Evolutionary conservation across 2,113 vertebrate genomes (phyloP).

Genomic region (Hiodon tergisus): DNA sequence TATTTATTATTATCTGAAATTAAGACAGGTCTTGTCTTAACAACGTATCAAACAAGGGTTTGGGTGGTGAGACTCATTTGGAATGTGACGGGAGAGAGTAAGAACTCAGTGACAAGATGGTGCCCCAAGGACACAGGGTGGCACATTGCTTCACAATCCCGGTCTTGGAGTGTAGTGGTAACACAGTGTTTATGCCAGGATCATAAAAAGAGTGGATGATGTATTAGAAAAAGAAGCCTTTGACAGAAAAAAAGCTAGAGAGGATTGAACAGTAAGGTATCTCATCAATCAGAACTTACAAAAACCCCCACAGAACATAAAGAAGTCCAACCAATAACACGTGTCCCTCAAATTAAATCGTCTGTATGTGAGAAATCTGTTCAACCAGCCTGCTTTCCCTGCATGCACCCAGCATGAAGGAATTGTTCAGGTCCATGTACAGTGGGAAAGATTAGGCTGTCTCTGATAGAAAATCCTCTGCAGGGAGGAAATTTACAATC

Average conservation of each 20-base stretch:
- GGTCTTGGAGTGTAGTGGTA: background rate
- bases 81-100: no score
- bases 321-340: background rate
- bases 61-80: no score
- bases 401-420: background rate
- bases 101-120: background rate
- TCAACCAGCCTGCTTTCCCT: background rate
- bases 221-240: constrained; percentile 22
- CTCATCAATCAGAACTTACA: constrained; percentile 21
- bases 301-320: background rate
- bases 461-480: background rate
- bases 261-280: background rate
- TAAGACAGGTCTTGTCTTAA: no score
- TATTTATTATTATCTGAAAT: no score
- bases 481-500: background rate
- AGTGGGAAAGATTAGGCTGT: background rate
- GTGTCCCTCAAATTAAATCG: background rate
- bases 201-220: constrained; percentile 19
- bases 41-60: no score
- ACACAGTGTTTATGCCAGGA: background rate
- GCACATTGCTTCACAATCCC: no score
- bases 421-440: background rate
- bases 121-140: background rate
- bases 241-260: background rate
- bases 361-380: background rate